These are phyloP conservation scores for Tiliacea citrago DNA, from an alignment of 2,888 invertebrate species.

Conservation along the genomic window DNA sequence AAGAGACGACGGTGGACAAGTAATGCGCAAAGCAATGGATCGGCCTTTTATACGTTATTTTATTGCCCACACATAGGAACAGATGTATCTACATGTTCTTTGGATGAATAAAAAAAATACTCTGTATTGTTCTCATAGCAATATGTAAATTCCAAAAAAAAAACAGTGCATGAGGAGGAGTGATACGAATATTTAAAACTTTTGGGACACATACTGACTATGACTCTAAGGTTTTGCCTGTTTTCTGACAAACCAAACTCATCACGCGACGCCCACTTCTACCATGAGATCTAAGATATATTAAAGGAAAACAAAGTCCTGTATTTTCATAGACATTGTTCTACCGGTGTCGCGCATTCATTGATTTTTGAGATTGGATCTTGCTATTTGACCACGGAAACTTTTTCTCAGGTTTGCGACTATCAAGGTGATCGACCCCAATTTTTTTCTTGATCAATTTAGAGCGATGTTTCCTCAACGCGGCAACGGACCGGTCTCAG, in stretches of 20 bases:
- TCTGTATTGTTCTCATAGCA: slow-evolving; percentile 7
- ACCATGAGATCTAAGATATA: too few species aligned
- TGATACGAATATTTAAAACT: neutral
- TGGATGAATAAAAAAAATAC: slow-evolving; percentile 8
- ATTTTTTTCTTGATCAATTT: neutral
- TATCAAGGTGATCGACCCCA: neutral
- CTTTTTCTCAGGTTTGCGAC: neutral
- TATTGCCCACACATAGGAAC: neutral
- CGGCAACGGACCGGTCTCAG: neutral
- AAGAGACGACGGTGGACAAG: slow-evolving; percentile 19
- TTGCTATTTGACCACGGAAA: too few species aligned
- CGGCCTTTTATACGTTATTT: slow-evolving; percentile 48
- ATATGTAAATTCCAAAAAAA: slow-evolving; percentile 3
- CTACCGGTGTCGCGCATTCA: too few species aligned
- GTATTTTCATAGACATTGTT: too few species aligned
- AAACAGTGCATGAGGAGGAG: neutral
- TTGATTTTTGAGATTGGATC: neutral
- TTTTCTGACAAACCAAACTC: too few species aligned
- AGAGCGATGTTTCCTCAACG: neutral
- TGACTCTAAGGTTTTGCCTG: neutral
- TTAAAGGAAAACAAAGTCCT: too few species aligned
- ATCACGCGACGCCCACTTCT: too few species aligned
- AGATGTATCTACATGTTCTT: neutral
- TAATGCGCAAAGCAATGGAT: slow-evolving; percentile 29
- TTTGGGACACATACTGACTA: neutral